Base-by-base conservation (phyloP, 1,140 invertebrate species). In the Caligus rogercresseyi region DNA sequence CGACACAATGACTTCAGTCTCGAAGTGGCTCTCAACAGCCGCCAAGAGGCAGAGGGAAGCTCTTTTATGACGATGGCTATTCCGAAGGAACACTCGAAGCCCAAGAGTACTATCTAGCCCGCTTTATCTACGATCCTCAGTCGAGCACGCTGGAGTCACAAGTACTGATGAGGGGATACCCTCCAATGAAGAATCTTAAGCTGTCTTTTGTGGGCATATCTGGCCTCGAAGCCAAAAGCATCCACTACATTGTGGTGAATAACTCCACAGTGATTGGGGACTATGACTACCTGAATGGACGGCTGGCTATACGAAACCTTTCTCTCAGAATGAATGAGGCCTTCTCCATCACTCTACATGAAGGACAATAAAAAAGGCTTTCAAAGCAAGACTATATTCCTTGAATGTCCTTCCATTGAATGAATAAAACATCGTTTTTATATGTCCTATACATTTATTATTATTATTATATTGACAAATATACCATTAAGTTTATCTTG, bases 21-120 rank as follows among this genome's bases (percentile, higher is more conserved):
- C 25, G 57, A 68, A 26, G 65, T 68, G 1, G 64, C 64, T 15
- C 55, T 66, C 0, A 54, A 60, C 23, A 19, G 20, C 13, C 7
- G 23, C 1, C 63, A 63, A 1, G 14, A 19, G 11, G 68, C 68
- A n/a, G 15, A 18, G 68, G 68, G 0, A 54, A 54, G 20, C 63
- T 69, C n/a, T 69, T 65, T 65, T 69, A 67, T 67, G 68, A 69
- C 43, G 68, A 69, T 58, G 68, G 68, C 7, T 11, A 11, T 43
- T 43, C 31, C n/a, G 31, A 43, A n/a, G 31, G 31, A 43, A 43
- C 31, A 43, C 7, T 43, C 31, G 31, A 43, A 43, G n/a, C 7
- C 31, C 31, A 43, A 43, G 7, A 7, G 7, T 43, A 43, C n/a
- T 43, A 11, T n/a, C n/a, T 43, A 43, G 31, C 31, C 7, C 7